These are phyloP conservation scores for Drosophila nr. perissopoda DNA, from an alignment of 2,888 invertebrate species.

Conservation along the genomic window DNA sequence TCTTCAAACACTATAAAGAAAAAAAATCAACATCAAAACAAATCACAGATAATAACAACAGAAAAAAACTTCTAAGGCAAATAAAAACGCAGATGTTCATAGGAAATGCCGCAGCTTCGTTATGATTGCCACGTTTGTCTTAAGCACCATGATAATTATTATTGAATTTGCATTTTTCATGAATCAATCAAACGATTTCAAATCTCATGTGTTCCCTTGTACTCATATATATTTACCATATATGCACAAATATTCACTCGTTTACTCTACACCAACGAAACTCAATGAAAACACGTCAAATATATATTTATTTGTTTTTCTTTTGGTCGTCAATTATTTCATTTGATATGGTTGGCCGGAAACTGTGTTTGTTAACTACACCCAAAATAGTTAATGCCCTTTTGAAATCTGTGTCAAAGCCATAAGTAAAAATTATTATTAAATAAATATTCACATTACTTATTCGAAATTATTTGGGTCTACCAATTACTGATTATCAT, in stretches of 20 bases:
- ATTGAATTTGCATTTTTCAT: conserved; percentile 72
- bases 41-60: conserved; percentile 44
- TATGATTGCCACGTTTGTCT: conserved; percentile 33
- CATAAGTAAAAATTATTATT: not conserved
- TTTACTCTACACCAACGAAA: conserved; percentile 40
- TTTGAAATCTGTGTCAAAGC: conserved; percentile 24
- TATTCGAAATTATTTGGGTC: not conserved
- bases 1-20: conserved; percentile 52
- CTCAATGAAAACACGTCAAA: conserved; percentile 42
- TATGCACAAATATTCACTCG: conserved; percentile 20
- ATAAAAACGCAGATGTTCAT: conserved; percentile 51
- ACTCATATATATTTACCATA: conserved; percentile 21
- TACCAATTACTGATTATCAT: not conserved
- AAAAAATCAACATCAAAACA: conserved; percentile 29
- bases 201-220: conserved; percentile 39
- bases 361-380: conserved; percentile 1
- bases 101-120: conserved; percentile 67
- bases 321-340: not conserved
- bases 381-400: conserved; percentile 1
- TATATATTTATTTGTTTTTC: conserved; percentile 2
- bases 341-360: conserved; percentile 24
- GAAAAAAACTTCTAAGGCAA: conserved; percentile 60
- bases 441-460: not conserved
- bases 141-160: conserved; percentile 26
- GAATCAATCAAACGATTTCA: conserved; percentile 71